A percentile compares a stretch with the other conserved stretches of the same genome.
phyloP scores from a whole-genome alignment of 2,113 vertebrate species.

The Eretmochelys imbricata region DNA sequence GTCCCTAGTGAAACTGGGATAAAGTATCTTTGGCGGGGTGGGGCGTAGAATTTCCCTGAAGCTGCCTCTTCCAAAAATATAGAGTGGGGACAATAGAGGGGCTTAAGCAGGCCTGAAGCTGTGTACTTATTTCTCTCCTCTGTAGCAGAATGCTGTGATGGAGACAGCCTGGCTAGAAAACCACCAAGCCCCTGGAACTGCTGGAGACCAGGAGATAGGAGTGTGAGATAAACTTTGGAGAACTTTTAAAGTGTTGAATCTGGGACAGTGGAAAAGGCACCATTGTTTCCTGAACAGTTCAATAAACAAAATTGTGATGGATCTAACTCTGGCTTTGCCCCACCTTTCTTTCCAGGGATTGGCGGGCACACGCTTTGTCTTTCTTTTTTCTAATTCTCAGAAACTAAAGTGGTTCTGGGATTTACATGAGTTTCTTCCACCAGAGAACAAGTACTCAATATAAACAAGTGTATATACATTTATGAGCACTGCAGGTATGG shows the following conservation, averaged over 20 bases:
- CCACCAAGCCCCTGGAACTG: background rate
- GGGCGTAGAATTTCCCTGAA: accelerated
- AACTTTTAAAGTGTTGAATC: background rate
- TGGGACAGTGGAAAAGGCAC: background rate
- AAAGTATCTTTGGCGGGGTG: accelerated
- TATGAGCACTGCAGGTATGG: background rate
- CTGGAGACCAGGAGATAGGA: background rate
- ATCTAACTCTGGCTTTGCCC: background rate
- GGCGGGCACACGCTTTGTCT: accelerated
- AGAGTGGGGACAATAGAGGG: background rate
- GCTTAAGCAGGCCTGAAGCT: background rate
- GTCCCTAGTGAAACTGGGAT: background rate
- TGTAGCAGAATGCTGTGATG: background rate
- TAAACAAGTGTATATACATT: background rate
- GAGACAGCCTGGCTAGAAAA: background rate
- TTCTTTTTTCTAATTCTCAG: background rate
- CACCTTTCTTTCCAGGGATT: background rate
- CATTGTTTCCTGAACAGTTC: background rate
- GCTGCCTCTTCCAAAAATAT: background rate
- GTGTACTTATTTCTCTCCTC: background rate
- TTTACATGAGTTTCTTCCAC: background rate
- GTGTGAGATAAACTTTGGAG: background rate
- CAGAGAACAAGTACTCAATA: background rate
- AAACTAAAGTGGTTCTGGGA: accelerated
- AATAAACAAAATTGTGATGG: background rate